Evolutionary conservation across 2,113 vertebrate genomes (phyloP).

Genomic region (Dicentrarchus labrax): DNA sequence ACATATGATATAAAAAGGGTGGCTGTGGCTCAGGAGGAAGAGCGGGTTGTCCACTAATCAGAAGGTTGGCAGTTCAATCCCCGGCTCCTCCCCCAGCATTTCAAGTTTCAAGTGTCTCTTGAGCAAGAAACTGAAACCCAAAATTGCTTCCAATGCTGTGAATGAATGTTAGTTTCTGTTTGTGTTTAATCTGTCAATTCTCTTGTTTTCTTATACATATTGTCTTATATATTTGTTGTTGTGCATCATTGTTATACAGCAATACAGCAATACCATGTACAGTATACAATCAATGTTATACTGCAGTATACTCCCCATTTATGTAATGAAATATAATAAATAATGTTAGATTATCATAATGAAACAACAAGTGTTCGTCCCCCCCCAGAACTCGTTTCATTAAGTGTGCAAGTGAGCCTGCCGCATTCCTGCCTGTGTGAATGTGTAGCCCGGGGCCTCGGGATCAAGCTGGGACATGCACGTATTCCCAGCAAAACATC

Average conservation of each 20-base stretch:
- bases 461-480: slow-evolving; percentile 71
- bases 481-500: slow-evolving; percentile 1
- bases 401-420: neutral
- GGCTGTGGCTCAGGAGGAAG: too few species aligned
- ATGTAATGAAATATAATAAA: neutral
- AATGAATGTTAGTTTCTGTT: too few species aligned
- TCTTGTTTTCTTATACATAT: neutral
- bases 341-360: neutral
- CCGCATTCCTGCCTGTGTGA: slow-evolving; percentile 68
- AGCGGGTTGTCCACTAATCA: too few species aligned
- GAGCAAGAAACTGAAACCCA: too few species aligned
- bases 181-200: neutral
- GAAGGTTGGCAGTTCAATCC: too few species aligned
- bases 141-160: too few species aligned
- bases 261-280: neutral
- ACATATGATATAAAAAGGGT: too few species aligned
- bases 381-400: neutral
- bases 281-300: neutral
- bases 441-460: slow-evolving; percentile 47
- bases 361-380: neutral
- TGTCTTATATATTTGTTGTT: neutral
- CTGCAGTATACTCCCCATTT: too few species aligned
- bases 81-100: too few species aligned
- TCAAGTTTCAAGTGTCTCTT: too few species aligned
- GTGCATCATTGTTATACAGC: neutral